A percentile compares a stretch with the other conserved stretches of the same genome.
Evolutionary conservation across 2,113 vertebrate genomes (phyloP).

Genomic region (Toxotes chatareus): DNA sequence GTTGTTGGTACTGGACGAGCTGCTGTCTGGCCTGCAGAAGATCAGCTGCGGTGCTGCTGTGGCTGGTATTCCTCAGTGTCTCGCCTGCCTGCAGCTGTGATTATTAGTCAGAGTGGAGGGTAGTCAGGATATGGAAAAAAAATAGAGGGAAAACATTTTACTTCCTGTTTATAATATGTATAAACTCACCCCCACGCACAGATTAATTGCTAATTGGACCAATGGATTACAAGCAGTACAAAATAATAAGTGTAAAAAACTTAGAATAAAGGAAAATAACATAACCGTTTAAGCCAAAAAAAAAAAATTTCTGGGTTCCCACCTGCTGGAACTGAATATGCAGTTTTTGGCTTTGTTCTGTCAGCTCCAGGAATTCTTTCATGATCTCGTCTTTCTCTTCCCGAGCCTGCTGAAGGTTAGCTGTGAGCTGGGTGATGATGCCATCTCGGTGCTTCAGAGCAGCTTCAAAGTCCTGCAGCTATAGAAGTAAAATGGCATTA

Average conservation of each 20-base stretch:
- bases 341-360: conserved; percentile 95
- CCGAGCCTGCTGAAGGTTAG: conserved; percentile 95
- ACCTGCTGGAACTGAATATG: conserved; percentile 98
- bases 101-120: conserved; percentile 54
- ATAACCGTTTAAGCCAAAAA: not conserved
- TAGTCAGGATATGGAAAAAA: not conserved
- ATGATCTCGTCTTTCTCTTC: conserved; percentile 95
- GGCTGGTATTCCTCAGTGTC: conserved; percentile 92
- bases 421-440: conserved; percentile 96
- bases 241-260: not conserved
- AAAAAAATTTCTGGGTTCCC: conserved; percentile 33
- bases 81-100: conserved; percentile 94
- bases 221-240: not conserved
- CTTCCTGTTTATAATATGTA: not conserved
- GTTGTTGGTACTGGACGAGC: conserved; percentile 89
- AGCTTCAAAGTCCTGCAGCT: conserved; percentile 98
- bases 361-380: conserved; percentile 94
- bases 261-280: not conserved
- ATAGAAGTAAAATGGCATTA: not conserved
- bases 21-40: conserved; percentile 93
- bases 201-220: not conserved
- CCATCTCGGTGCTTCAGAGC: conserved; percentile 96
- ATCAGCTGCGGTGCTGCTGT: conserved; percentile 93
- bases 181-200: not conserved
- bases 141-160: not conserved